Percentiles rank a stretch among this genome's conserved stretches.
Conservation (phyloP, 1,140 invertebrate genomes). For the Cepaea nemoralis region DNA sequence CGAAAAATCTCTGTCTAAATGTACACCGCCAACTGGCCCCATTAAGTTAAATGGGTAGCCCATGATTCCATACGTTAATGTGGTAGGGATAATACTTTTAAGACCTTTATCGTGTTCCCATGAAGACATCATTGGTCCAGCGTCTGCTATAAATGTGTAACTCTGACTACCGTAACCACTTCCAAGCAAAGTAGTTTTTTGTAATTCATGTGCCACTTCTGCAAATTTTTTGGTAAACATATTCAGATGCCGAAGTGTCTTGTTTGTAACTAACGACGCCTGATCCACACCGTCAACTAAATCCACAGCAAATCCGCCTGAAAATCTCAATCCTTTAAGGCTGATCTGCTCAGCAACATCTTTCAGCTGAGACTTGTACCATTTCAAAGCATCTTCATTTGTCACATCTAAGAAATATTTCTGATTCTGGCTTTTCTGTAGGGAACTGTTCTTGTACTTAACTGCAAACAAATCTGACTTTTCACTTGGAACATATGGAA, state of each 20-base stretch:
- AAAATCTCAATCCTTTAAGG: conserved; percentile 51
- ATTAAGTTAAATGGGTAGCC: conserved; percentile 89
- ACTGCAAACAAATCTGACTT: conserved; percentile 39
- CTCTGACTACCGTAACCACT: conserved; percentile 85
- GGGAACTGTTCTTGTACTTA: conserved; percentile 20
- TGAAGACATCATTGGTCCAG: conserved; percentile 86
- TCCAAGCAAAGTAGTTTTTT: conserved; percentile 73
- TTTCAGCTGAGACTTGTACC: conserved; percentile 69
- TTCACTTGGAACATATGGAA: conserved; percentile 79
- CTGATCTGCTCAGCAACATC: conserved; percentile 72
- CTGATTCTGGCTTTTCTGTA: background rate
- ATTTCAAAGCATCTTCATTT: conserved; percentile 79
- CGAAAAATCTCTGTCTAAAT: conserved; percentile 73
- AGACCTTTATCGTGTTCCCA: conserved; percentile 85
- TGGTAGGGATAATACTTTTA: conserved; percentile 79
- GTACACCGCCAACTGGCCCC: conserved; percentile 94
- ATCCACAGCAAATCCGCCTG: conserved; percentile 49
- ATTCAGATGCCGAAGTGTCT: conserved; percentile 57
- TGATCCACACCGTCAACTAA: conserved; percentile 30
- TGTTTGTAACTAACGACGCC: conserved; percentile 11
- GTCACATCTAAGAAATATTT: conserved; percentile 75
- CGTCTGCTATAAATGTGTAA: conserved; percentile 84
- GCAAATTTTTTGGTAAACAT: conserved; percentile 50
- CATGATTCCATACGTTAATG: conserved; percentile 86
- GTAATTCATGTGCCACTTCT: conserved; percentile 43